Evolutionary conservation across 2,797 vertebrate species (phyloP).

Genomic region (Coregonus ussuriensis): DNA sequence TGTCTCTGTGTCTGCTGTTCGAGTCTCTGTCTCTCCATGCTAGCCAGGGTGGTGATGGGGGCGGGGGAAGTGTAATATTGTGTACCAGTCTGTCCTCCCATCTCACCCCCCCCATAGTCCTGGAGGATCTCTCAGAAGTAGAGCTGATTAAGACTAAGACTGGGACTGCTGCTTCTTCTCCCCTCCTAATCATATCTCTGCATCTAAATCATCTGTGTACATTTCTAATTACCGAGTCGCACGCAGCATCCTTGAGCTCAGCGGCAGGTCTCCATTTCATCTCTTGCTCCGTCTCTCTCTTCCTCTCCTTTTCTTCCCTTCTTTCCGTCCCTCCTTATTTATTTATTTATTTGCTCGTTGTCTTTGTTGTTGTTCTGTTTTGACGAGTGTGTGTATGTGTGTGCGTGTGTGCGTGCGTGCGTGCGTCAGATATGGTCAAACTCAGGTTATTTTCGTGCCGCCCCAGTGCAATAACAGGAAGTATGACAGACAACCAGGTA

Average conservation of each 20-base stretch:
- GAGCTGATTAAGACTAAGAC: conserved; percentile 81
- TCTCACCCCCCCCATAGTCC: conserved; percentile 33
- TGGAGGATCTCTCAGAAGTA: conserved; percentile 77
- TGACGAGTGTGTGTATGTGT: conserved; percentile 24
- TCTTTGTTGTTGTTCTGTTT: conserved; percentile 68
- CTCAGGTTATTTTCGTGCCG: too few species aligned
- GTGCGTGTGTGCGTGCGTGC: too few species aligned
- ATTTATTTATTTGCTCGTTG: conserved; percentile 22
- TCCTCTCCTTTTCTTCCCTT: conserved; percentile 16
- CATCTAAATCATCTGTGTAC: conserved; percentile 85
- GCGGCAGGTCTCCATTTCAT: conserved; percentile 80
- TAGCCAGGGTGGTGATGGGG: conserved; percentile 27
- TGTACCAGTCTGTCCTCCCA: conserved; percentile 12
- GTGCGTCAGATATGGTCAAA: too few species aligned
- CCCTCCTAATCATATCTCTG: conserved; percentile 81
- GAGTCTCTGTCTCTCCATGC: conserved; percentile 14
- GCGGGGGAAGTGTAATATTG: conserved; percentile 27
- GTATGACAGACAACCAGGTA: too few species aligned
- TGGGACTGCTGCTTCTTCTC: conserved; percentile 75
- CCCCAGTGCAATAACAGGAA: too few species aligned
- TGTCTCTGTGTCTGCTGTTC: conserved; percentile 26
- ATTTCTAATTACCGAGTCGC: conserved; percentile 82
- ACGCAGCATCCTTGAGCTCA: conserved; percentile 80
- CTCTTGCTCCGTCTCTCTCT: conserved; percentile 55
- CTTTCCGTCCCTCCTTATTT: conserved; percentile 44